Conservation (phyloP, 2,888 invertebrate genomes). For the Drosophila ezoana region DNA sequence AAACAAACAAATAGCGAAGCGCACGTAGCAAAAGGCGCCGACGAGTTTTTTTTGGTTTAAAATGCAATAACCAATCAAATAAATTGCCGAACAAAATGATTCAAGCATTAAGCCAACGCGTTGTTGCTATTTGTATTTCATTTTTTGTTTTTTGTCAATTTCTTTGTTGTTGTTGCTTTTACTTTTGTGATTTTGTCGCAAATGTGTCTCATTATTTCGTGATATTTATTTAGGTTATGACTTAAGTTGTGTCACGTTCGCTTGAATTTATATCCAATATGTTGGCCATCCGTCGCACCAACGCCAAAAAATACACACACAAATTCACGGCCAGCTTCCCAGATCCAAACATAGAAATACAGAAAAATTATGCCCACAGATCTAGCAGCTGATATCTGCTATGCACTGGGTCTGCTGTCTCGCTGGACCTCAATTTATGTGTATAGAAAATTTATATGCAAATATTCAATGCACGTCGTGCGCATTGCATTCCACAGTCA, state of each 20-base stretch:
- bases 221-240: constrained; percentile 80
- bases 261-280: constrained; percentile 75
- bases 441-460: constrained; percentile 71
- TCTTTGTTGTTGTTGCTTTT: constrained; percentile 13
- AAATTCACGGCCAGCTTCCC: constrained; percentile 57
- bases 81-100: constrained; percentile 77
- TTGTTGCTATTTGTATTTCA: constrained; percentile 48
- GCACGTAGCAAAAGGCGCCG: constrained; percentile 64
- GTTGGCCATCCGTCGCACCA: constrained; percentile 62
- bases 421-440: constrained; percentile 48
- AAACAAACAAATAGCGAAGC: constrained; percentile 44
- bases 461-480: constrained; percentile 76
- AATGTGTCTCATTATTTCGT: constrained; percentile 77
- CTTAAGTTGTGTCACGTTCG: constrained; percentile 79
- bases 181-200: constrained; percentile 61
- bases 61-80: constrained; percentile 80
- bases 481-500: constrained; percentile 55
- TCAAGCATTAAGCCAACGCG: constrained; percentile 70
- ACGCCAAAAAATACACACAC: constrained; percentile 39
- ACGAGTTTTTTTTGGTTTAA: constrained; percentile 66
- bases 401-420: constrained; percentile 15
- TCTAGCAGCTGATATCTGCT: constrained; percentile 29
- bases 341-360: constrained; percentile 20
- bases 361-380: constrained; percentile 48
- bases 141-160: constrained; percentile 28